Evolutionary conservation across 1,140 invertebrate species (phyloP).

Genomic region (Anastatus disparis): DNA sequence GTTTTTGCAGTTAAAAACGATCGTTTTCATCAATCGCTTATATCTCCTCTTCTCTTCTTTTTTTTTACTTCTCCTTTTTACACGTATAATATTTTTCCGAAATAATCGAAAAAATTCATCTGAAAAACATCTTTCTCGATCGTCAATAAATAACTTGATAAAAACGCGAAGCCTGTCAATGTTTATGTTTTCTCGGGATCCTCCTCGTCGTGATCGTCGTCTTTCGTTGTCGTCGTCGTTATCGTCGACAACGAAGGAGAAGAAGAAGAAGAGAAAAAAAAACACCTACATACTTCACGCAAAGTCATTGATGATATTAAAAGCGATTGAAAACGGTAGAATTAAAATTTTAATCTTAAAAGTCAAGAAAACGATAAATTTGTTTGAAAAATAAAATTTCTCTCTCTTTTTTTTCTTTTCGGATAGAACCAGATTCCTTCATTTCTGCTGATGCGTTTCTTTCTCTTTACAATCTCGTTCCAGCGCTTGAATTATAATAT

Average conservation of each 20-base stretch:
- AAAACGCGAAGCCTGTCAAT: slow-evolving; percentile 18
- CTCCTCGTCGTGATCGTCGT: no score
- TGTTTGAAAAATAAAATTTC: background rate
- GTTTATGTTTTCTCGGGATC: no score
- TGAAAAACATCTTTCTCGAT: background rate
- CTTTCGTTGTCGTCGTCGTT: no score
- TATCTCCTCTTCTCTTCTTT: background rate
- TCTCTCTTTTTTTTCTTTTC: background rate
- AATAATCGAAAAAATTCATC: slow-evolving; percentile 22
- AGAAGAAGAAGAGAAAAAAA: background rate
- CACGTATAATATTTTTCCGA: background rate
- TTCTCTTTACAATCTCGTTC: background rate
- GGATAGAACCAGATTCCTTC: slow-evolving; percentile 1
- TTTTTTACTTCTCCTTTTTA: background rate
- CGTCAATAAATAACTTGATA: slow-evolving; percentile 40
- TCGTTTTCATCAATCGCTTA: no score
- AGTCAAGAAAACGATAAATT: slow-evolving; percentile 19
- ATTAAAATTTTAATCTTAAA: slow-evolving; percentile 34
- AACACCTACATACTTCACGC: slow-evolving; percentile 5
- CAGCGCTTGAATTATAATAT: background rate
- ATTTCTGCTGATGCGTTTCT: background rate
- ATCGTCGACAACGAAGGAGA: background rate
- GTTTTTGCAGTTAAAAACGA: no score
- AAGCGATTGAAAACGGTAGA: background rate
- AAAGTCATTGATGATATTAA: background rate